Evolutionary conservation across 2,797 vertebrate genomes (phyloP).

Genomic region (Urocyon cinereoargenteus): DNA sequence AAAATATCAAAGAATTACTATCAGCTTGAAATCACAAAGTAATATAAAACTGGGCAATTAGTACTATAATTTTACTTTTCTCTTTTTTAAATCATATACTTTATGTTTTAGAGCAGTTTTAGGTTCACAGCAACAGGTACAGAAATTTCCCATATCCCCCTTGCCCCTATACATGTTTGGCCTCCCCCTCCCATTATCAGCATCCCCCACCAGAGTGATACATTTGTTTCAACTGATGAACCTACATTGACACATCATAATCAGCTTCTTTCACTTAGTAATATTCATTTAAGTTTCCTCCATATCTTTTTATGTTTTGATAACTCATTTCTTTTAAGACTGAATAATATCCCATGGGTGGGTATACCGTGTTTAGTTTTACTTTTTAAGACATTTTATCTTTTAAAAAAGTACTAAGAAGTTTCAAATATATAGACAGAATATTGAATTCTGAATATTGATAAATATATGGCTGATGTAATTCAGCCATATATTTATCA

Average conservation of each 20-base stretch:
- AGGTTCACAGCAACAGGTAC: not conserved
- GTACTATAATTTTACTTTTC: not conserved
- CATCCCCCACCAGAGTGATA: not conserved
- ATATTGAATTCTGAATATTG: not conserved
- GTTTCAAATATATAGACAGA: not conserved
- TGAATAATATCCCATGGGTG: not conserved
- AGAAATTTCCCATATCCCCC: not conserved
- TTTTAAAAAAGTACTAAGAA: not conserved
- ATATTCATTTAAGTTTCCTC: not conserved
- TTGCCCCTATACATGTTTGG: not conserved
- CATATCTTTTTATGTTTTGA: not conserved
- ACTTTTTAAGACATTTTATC: not conserved
- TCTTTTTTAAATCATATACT: not conserved
- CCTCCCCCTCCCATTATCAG: not conserved
- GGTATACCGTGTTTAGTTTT: not conserved
- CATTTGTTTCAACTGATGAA: not conserved
- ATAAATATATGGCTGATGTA: too few relatives aligned
- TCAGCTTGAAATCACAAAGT: not conserved
- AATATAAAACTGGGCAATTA: not conserved
- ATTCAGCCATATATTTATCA: not conserved
- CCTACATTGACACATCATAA: too few relatives aligned
- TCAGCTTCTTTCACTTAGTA: not conserved
- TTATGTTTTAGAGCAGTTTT: not conserved
- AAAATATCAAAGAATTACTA: not conserved
- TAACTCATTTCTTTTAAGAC: not conserved